phyloP scores from a whole-genome alignment of 2,888 invertebrate genomes.

The Diplazon laetatorius region DNA sequence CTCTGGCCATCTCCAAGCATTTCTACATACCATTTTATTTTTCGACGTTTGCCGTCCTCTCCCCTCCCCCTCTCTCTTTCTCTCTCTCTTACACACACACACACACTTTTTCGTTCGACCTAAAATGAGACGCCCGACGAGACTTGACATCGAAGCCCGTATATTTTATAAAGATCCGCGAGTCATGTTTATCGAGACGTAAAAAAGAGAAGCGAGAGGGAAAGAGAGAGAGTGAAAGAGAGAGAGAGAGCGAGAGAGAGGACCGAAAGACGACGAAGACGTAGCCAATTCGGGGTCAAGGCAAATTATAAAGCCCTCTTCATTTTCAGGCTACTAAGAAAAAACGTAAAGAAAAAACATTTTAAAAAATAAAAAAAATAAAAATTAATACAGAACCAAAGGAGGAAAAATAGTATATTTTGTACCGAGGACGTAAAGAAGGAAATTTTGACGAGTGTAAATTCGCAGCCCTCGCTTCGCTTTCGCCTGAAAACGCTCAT shows the following conservation, averaged over 20 bases:
- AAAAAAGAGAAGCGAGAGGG: not conserved
- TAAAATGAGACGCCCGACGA: conserved; percentile 26
- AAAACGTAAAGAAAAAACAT: not conserved
- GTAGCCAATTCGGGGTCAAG: conserved; percentile 43
- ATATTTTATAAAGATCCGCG: conserved; percentile 39
- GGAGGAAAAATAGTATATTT: conserved; percentile 12
- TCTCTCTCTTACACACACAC: no score
- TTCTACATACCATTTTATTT: conserved; percentile 41
- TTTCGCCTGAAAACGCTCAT: no score
- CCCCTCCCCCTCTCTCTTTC: conserved; percentile 3
- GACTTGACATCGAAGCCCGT: conserved; percentile 49
- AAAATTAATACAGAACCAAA: conserved; percentile 15
- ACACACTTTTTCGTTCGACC: conserved; percentile 32
- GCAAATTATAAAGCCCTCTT: conserved; percentile 39
- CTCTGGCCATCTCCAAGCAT: conserved; percentile 12
- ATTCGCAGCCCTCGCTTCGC: no score
- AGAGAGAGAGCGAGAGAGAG: no score
- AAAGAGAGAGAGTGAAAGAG: not conserved
- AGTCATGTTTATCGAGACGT: conserved; percentile 23
- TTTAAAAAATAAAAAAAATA: not conserved
- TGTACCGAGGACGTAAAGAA: no score
- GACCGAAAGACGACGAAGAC: no score
- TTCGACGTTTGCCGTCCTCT: conserved; percentile 5
- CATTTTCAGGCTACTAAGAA: conserved; percentile 34
- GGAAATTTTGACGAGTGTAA: no score